Evolutionary conservation across 2,113 vertebrate species (phyloP).

Genomic region (Cnemophilus loriae): DNA sequence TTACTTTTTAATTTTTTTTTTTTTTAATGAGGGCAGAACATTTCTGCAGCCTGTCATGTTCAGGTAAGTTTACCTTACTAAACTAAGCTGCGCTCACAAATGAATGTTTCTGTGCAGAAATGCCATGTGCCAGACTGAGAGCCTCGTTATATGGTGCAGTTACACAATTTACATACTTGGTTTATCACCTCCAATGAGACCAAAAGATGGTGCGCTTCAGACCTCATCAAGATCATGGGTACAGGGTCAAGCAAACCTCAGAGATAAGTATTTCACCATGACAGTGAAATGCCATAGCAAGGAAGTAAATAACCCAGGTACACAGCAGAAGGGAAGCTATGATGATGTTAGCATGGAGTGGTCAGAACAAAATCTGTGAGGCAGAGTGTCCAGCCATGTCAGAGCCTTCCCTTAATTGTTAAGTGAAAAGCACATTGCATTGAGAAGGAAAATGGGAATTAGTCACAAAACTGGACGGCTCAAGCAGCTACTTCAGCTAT

Average conservation of each 20-base stretch:
- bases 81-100: background rate
- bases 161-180: background rate
- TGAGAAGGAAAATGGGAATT: background rate
- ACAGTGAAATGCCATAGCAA: background rate
- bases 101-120: background rate
- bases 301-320: background rate
- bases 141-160: background rate
- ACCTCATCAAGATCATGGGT: background rate
- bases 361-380: background rate
- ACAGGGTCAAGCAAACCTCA: background rate
- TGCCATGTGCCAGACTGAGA: fast-evolving
- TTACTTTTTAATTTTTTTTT: background rate
- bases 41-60: background rate
- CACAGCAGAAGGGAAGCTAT: background rate
- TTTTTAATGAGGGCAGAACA: background rate
- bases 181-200: background rate
- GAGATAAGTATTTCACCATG: background rate
- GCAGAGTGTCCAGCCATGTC: fast-evolving
- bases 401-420: background rate
- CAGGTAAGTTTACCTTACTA: background rate
- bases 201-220: background rate
- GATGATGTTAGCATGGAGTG: background rate
- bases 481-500: background rate
- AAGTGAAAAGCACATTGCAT: background rate
- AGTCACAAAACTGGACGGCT: background rate